Evolutionary conservation across 2,888 invertebrate species (phyloP).

Genomic region (Netelia melanura): DNA sequence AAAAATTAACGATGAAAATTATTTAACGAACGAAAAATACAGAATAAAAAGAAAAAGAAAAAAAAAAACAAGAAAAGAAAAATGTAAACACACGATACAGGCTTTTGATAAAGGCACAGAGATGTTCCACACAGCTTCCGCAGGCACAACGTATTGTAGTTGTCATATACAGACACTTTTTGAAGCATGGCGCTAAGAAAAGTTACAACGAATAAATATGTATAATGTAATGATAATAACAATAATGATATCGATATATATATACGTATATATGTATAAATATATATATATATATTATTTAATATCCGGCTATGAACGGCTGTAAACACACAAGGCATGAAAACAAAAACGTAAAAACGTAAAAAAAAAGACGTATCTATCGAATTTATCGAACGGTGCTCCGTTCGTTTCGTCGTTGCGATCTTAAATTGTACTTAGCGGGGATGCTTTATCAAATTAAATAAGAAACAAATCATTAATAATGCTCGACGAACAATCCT

Average conservation of each 20-base stretch:
- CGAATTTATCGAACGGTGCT: slow-evolving; percentile 42
- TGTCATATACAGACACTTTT: slow-evolving; percentile 69
- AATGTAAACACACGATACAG: slow-evolving; percentile 68
- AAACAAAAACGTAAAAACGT: slow-evolving; percentile 14
- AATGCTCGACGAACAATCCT: no score
- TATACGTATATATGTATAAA: slow-evolving; percentile 39
- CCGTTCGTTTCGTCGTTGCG: slow-evolving; percentile 47
- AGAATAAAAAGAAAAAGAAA: background rate
- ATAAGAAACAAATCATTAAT: no score
- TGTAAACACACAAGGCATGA: slow-evolving; percentile 62
- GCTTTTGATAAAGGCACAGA: slow-evolving; percentile 71
- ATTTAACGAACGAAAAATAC: background rate
- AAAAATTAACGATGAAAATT: slow-evolving; percentile 51
- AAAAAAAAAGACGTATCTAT: slow-evolving; percentile 42
- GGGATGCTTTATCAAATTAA: no score
- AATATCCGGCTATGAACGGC: slow-evolving; percentile 65
- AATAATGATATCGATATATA: slow-evolving; percentile 16
- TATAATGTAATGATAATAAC: slow-evolving; percentile 27
- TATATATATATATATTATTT: slow-evolving; percentile 19
- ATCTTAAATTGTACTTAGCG: background rate
- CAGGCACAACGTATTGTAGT: slow-evolving; percentile 69
- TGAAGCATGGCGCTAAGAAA: slow-evolving; percentile 68
- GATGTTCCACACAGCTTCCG: slow-evolving; percentile 72
- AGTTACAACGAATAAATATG: slow-evolving; percentile 62
- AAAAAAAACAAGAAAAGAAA: slow-evolving; percentile 53